Evolutionary conservation across 2,888 invertebrate genomes (phyloP).

Genomic region (Agonopterix alstromeriana): DNA sequence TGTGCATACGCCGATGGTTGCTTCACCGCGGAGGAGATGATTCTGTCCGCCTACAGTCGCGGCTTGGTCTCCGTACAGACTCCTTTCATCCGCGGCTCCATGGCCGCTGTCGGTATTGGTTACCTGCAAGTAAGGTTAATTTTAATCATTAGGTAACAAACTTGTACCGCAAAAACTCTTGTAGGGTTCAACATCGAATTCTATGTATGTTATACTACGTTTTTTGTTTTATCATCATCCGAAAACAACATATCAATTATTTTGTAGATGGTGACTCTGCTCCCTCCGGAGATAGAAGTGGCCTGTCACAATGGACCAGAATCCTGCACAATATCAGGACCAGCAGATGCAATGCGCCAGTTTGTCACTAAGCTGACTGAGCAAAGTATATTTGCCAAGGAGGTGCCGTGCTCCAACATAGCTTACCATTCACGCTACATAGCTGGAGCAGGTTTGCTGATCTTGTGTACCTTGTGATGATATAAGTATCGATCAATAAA

Average conservation of each 20-base stretch:
- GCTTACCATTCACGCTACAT: conserved; percentile 90
- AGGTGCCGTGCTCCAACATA: conserved; percentile 79
- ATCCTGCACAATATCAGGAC: conserved; percentile 84
- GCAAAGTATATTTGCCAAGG: conserved; percentile 18
- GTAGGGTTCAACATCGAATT: too few relatives aligned
- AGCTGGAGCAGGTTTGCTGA: conserved; percentile 54
- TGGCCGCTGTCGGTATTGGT: conserved; percentile 87
- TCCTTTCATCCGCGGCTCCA: conserved; percentile 79
- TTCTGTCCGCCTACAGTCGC: conserved; percentile 85
- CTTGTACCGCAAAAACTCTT: neutral
- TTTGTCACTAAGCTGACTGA: conserved; percentile 55
- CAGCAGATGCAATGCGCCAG: conserved; percentile 68
- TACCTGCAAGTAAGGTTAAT: conserved; percentile 38
- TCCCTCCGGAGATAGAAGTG: conserved; percentile 78
- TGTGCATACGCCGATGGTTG: conserved; percentile 94
- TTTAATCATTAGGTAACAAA: neutral
- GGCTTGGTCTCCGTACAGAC: conserved; percentile 80
- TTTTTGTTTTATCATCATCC: neutral
- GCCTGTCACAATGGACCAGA: conserved; percentile 85
- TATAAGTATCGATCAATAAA: too few relatives aligned
- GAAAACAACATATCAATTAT: neutral
- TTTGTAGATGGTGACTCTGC: conserved; percentile 19
- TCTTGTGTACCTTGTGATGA: too few relatives aligned
- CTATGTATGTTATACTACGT: neutral
- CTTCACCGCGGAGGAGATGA: conserved; percentile 85